phyloP scores from a whole-genome alignment of 2,888 invertebrate genomes.

The Achlya flavicornis region DNA sequence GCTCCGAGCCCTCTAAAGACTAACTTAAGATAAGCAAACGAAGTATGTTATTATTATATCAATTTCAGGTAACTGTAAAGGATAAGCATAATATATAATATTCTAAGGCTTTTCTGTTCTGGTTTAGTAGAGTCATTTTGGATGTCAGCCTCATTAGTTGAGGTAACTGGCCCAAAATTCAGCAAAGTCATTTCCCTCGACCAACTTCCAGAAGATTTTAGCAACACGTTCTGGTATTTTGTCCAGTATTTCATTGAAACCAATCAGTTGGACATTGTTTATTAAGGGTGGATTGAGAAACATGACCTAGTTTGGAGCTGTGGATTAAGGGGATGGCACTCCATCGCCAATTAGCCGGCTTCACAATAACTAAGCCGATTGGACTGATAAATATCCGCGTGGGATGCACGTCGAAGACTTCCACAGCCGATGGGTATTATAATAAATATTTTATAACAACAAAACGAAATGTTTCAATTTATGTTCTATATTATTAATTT shows the following conservation, averaged over 20 bases:
- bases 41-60: no score
- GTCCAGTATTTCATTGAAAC: constrained; percentile 21
- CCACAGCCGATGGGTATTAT: background rate
- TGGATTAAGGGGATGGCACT: constrained; percentile 18
- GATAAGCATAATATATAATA: background rate
- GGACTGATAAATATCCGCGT: constrained; percentile 21
- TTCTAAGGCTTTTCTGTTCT: constrained; percentile 54
- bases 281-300: constrained; percentile 19
- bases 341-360: constrained; percentile 29
- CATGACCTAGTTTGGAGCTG: constrained; percentile 21
- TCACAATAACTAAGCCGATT: constrained; percentile 26
- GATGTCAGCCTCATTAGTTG: constrained; percentile 79
- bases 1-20: background rate
- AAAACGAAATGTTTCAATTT: no score
- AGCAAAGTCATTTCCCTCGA: constrained; percentile 67
- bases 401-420: constrained; percentile 10
- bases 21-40: no score
- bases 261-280: constrained; percentile 26
- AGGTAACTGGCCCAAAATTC: constrained; percentile 77
- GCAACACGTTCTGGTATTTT: constrained; percentile 17
- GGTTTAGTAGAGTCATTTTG: constrained; percentile 71
- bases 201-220: constrained; percentile 12
- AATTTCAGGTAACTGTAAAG: no score
- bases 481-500: no score
- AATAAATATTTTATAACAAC: no score